Percentiles rank a stretch among this genome's conserved stretches.
Conservation (phyloP, 2,797 vertebrate species). For the Enoplosus armatus region DNA sequence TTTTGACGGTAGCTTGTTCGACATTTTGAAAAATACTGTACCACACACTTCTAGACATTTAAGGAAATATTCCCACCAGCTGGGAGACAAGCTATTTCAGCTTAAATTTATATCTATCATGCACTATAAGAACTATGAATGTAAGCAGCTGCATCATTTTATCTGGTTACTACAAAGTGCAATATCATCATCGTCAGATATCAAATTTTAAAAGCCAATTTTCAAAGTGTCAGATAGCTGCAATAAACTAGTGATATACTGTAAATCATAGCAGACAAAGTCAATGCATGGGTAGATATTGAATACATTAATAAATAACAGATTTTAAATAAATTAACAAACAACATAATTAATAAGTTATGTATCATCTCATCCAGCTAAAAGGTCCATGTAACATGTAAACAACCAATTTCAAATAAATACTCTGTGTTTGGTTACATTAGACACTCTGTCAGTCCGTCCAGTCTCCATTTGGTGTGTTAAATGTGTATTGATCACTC, state of each 20-base stretch:
- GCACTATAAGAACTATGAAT: conserved; percentile 69
- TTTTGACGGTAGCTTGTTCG: conserved; percentile 51
- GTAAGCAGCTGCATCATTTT: conserved; percentile 64
- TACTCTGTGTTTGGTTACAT: conserved; percentile 65
- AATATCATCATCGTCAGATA: conserved; percentile 54
- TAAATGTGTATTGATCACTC: conserved; percentile 58
- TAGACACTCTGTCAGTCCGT: conserved; percentile 44
- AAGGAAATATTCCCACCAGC: conserved; percentile 58
- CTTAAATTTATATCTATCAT: conserved; percentile 69
- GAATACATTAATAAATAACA: conserved; percentile 76
- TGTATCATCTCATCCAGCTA: conserved; percentile 45
- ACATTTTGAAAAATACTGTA: conserved; percentile 61
- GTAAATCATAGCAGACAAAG: conserved; percentile 53
- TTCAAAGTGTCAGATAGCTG: conserved; percentile 54
- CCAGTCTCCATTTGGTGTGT: conserved; percentile 68
- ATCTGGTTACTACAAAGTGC: conserved; percentile 70
- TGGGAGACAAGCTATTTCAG: conserved; percentile 56
- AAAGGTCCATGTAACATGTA: conserved; percentile 58
- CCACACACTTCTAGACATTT: conserved; percentile 52
- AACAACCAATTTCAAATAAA: conserved; percentile 56
- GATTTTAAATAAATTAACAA: conserved; percentile 72
- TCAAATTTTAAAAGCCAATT: conserved; percentile 67
- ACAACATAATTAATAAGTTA: conserved; percentile 54
- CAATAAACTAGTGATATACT: conserved; percentile 54
- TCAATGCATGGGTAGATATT: conserved; percentile 47